Percentiles rank a stretch among this genome's conserved stretches.
Conservation (phyloP, 2,113 vertebrate genomes). For the Lichenostomus cassidix region DNA sequence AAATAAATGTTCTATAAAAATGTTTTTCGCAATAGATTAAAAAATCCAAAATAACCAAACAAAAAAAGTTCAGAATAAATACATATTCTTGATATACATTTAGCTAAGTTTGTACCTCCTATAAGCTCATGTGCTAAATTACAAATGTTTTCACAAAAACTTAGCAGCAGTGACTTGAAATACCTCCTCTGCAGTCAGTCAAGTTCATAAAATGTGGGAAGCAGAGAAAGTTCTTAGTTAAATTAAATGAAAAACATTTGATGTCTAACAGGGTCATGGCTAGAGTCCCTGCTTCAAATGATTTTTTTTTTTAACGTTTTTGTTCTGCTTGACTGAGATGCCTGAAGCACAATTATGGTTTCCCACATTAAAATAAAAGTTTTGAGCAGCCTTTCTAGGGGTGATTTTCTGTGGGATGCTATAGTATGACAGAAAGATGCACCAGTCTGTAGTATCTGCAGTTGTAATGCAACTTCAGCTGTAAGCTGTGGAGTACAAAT, state of each 20-base stretch:
- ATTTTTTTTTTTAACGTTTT: background rate
- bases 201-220: background rate
- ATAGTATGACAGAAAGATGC: background rate
- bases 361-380: background rate
- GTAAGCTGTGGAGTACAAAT: background rate
- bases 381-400: background rate
- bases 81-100: background rate
- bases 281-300: background rate
- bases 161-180: background rate
- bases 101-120: background rate
- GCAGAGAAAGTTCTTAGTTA: background rate
- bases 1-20: background rate
- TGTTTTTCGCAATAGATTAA: background rate
- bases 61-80: background rate
- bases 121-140: background rate
- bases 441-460: background rate
- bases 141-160: background rate
- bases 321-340: background rate
- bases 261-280: background rate
- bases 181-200: background rate
- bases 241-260: background rate
- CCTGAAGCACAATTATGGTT: background rate
- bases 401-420: background rate
- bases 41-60: background rate
- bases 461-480: background rate